phyloP scores from a whole-genome alignment of 1,140 invertebrate species.

The Drosophila ercepeae region DNA sequence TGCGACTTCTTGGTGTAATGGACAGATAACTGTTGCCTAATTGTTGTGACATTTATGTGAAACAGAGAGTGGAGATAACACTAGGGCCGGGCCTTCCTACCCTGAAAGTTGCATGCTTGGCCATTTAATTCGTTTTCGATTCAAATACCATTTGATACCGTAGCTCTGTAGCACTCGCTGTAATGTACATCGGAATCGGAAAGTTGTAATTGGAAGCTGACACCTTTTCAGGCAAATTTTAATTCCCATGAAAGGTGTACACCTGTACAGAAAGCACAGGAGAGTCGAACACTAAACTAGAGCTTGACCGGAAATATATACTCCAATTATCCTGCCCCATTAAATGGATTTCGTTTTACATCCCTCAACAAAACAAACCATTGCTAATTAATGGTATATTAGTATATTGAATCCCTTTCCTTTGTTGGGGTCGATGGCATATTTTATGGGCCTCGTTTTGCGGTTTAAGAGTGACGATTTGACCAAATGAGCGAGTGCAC shows the following conservation, averaged over 20 bases:
- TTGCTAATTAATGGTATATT: not conserved
- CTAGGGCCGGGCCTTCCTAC: not conserved
- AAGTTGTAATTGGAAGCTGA: constrained; percentile 8
- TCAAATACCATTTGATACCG: constrained; percentile 1
- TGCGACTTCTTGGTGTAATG: constrained; percentile 62
- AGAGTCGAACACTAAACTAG: too few species aligned
- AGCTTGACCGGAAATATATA: not conserved
- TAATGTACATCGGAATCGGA: too few species aligned
- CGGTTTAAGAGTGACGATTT: not conserved
- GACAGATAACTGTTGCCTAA: constrained; percentile 77
- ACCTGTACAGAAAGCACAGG: too few species aligned
- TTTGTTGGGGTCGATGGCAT: too few species aligned
- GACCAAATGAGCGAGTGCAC: constrained; percentile 16
- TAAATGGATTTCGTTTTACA: too few species aligned
- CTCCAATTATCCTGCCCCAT: not conserved
- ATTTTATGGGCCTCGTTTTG: not conserved
- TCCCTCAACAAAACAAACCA: too few species aligned
- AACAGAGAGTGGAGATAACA: not conserved
- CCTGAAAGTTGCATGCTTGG: constrained; percentile 11
- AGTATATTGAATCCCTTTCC: not conserved
- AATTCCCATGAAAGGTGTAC: not conserved
- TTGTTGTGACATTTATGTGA: constrained; percentile 60
- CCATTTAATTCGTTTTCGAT: constrained; percentile 25
- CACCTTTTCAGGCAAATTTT: not conserved
- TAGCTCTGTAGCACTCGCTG: too few species aligned